These are phyloP conservation scores for Metridium senile DNA, from an alignment of 92 coral and sea anemone genomes.

Conservation along the genomic window DNA sequence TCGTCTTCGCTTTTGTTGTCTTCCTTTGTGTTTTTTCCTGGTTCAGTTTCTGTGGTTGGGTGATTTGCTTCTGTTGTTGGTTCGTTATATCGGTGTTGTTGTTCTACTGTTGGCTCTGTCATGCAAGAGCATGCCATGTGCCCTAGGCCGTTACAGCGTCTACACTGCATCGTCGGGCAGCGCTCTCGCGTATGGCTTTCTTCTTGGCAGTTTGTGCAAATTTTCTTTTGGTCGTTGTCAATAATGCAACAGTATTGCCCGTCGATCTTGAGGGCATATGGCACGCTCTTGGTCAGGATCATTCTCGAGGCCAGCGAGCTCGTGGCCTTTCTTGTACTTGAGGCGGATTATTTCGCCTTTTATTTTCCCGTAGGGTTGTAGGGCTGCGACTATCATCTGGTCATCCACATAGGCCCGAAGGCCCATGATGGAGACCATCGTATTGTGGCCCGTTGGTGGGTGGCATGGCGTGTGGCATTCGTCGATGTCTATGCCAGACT, in stretches of 20 bases:
- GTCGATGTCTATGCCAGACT: neutral
- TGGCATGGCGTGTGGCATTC: neutral
- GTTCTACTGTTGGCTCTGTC: no score
- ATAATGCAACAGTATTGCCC: neutral
- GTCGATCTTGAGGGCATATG: neutral
- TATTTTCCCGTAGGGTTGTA: neutral
- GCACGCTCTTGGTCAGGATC: neutral
- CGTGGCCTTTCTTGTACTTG: neutral
- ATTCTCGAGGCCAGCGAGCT: neutral
- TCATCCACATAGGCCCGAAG: neutral
- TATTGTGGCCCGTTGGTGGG: neutral
- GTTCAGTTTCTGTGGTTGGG: no score
- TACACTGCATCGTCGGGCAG: neutral
- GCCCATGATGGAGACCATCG: neutral
- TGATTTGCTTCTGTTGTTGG: no score
- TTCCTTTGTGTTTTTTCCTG: no score
- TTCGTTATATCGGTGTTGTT: no score
- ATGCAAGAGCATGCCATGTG: neutral
- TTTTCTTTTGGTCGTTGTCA: neutral
- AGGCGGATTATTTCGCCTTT: neutral
- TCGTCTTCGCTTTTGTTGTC: no score
- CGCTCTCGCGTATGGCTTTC: neutral
- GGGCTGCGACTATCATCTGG: neutral
- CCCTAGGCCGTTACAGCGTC: neutral
- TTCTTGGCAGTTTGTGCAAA: no score